These are phyloP conservation scores for Mormyrus lacerda DNA, from an alignment of 2,113 vertebrate genomes.

Conservation along the genomic window DNA sequence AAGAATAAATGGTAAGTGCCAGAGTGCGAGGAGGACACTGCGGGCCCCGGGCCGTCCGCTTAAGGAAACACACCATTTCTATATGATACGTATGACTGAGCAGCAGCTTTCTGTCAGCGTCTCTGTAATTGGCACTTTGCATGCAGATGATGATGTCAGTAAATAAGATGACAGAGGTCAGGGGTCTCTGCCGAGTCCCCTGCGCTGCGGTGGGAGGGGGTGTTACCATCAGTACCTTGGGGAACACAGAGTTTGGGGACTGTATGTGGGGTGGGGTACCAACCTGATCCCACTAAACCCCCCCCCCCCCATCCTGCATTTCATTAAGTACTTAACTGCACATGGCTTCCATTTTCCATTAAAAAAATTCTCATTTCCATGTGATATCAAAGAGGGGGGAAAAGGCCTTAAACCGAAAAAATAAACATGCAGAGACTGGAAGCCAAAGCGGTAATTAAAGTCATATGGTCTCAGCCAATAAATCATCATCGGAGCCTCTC, in stretches of 20 bases:
- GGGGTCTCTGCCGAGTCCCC: not conserved
- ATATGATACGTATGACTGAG: not conserved
- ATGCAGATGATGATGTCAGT: not conserved
- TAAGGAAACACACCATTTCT: not conserved
- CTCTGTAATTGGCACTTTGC: not conserved
- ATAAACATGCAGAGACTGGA: conserved; percentile 79
- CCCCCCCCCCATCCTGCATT: conserved; percentile 71
- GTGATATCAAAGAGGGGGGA: conserved; percentile 83
- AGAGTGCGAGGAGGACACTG: too few species aligned
- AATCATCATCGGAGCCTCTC: conserved; percentile 68
- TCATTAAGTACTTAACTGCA: conserved; percentile 84
- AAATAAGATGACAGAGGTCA: not conserved
- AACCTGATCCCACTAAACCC: conserved; percentile 46
- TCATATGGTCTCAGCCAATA: conserved; percentile 76
- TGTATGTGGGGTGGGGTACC: conserved; percentile 38
- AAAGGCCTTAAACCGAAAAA: conserved; percentile 76
- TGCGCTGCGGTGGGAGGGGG: not conserved
- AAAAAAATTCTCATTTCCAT: conserved; percentile 88
- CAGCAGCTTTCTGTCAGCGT: not conserved
- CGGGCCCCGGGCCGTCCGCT: too few species aligned
- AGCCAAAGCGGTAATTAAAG: conserved; percentile 84
- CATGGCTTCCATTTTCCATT: conserved; percentile 88
- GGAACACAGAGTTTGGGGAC: conserved; percentile 7
- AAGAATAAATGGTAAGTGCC: conserved; percentile 94
- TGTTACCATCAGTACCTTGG: not conserved